Evolutionary conservation across 2,888 invertebrate genomes (phyloP).

Genomic region (Gastracanthus pulcherrimus): DNA sequence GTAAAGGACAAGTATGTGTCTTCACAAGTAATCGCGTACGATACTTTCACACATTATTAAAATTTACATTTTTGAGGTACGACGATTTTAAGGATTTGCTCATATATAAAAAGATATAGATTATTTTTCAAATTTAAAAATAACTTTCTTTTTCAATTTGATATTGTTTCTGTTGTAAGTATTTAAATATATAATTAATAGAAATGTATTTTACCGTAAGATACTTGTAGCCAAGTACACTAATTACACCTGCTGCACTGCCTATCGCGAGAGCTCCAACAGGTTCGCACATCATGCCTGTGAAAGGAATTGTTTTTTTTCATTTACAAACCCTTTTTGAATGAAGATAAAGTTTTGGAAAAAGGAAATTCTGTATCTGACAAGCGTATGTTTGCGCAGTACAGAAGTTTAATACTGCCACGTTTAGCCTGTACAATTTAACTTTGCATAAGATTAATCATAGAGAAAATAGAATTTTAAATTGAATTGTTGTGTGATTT

Average conservation of each 20-base stretch:
- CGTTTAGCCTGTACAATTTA: no score
- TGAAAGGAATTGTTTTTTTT: background rate
- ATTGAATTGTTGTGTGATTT: no score
- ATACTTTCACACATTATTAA: no score
- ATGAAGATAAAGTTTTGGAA: background rate
- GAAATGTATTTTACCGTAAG: conserved; percentile 84
- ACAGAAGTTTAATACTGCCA: background rate
- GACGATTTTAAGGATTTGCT: no score
- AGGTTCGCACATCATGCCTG: conserved; percentile 86
- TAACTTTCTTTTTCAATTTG: no score
- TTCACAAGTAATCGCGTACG: no score
- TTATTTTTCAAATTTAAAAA: no score
- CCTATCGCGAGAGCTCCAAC: conserved; percentile 91
- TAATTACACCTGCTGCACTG: conserved; percentile 86
- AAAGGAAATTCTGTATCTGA: background rate
- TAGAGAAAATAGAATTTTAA: background rate
- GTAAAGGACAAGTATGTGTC: no score
- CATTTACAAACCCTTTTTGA: background rate
- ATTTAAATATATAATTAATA: no score
- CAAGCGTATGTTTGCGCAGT: background rate
- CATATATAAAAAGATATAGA: no score
- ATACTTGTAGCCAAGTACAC: conserved; percentile 89
- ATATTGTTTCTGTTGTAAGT: no score
- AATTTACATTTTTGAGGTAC: no score
- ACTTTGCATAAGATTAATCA: background rate